Evolutionary conservation across 2,888 invertebrate species (phyloP).

Genomic region (Leptinotarsa peninsularis): DNA sequence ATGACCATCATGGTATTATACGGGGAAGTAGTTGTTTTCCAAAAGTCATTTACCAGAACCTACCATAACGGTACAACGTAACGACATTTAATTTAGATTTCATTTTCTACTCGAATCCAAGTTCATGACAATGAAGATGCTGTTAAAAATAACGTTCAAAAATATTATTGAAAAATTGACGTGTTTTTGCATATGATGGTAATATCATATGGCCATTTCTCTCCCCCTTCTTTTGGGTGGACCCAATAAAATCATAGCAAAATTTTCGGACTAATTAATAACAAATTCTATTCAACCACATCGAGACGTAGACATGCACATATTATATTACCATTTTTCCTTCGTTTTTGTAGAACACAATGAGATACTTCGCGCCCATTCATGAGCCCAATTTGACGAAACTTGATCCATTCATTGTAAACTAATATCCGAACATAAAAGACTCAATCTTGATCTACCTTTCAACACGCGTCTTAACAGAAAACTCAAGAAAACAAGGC

Average conservation of each 20-base stretch:
- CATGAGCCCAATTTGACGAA: conserved; percentile 40
- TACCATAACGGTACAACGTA: too few relatives aligned
- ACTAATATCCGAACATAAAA: conserved; percentile 40
- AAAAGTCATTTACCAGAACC: too few relatives aligned
- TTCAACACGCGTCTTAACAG: conserved; percentile 36
- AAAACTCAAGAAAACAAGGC: conserved; percentile 47
- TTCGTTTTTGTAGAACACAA: conserved; percentile 5
- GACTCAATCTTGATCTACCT: conserved; percentile 26
- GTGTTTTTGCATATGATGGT: too few relatives aligned
- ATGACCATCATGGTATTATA: too few relatives aligned
- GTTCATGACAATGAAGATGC: too few relatives aligned
- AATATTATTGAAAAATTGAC: too few relatives aligned
- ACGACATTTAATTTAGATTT: too few relatives aligned
- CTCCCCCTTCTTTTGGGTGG: too few relatives aligned
- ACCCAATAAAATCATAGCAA: neutral
- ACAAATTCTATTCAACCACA: neutral
- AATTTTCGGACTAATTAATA: neutral
- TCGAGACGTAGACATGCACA: neutral
- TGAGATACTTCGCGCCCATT: conserved; percentile 23
- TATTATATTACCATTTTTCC: conserved; percentile 12
- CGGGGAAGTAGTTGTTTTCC: too few relatives aligned
- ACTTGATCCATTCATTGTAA: conserved; percentile 35
- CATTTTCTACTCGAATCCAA: too few relatives aligned
- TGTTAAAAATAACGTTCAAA: too few relatives aligned
- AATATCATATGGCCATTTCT: too few relatives aligned